Evolutionary conservation across 2,888 invertebrate species (phyloP), one percentile per base, ranked within the genome.

Genomic region (Amitus sp.): DNA sequence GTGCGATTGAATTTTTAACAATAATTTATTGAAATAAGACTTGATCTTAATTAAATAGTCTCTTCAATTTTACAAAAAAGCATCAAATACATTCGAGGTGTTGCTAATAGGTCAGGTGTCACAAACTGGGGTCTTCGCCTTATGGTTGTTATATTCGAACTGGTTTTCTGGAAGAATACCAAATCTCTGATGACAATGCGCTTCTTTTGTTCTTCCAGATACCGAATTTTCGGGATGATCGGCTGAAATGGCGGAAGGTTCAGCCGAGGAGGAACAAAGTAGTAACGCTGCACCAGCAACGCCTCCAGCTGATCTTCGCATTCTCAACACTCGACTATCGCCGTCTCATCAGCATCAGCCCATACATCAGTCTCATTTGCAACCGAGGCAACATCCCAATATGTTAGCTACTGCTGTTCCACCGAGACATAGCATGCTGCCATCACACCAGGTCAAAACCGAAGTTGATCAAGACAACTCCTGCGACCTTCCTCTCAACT

Each of bases 211-310:
- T 30, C n/a, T 87, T 47, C 34, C 85, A 90, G 90, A 88, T 75
- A 73, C 73, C 88, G 89, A 90, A 84, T 89, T 73, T 69, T 79
- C 90, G 88, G 89, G 90, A 90, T 90, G 90, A 89, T 89, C 89
- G 90, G 89, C 89, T 90, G 90, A 90, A 87, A 90, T 90, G 90
- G 87, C 89, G 86, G 90, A 90, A 86, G 91, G 91, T 85, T 89
- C 87, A 86, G 89, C 88, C 73, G 83, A 83, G 77, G 83, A 83
- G 79, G 82, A 84, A 85, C 82, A 85, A 83, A 82, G 85, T 85
- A 83, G 86, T 86, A 79, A 86, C 77, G 86, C 85, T 78, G 85
- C 86, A 67, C 83, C 85, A 73, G 85, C 85, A 72, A 83, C 84
- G 65, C 84, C 85, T 71, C 85, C 86, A 74, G 82, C 84, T 78